phyloP scores from a whole-genome alignment of 1,140 invertebrate species.

The Whitmania pigra region DNA sequence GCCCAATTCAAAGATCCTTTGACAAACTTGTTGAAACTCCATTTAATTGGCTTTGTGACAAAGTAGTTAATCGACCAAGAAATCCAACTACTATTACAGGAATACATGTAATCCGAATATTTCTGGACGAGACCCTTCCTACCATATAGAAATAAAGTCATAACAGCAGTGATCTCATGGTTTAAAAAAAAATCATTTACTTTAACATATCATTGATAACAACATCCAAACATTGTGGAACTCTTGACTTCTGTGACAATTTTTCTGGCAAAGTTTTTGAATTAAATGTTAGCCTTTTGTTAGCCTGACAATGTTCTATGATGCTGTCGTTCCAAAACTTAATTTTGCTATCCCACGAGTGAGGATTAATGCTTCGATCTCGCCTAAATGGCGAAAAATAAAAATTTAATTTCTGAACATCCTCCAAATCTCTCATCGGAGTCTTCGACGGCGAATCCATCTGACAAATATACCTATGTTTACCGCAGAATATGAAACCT shows the following conservation, averaged over 20 bases:
- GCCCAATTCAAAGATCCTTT: constrained; percentile 12
- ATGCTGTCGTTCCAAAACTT: constrained; percentile 13
- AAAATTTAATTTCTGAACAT: too few species aligned
- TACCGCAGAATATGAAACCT: too few species aligned
- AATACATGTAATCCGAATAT: neutral
- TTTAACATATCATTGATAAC: constrained; percentile 11
- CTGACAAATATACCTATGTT: too few species aligned
- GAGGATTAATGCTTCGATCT: constrained; percentile 3
- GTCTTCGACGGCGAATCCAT: too few species aligned
- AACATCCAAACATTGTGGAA: constrained; percentile 18
- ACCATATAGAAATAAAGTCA: neutral
- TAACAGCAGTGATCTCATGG: neutral
- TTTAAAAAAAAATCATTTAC: constrained; percentile 4
- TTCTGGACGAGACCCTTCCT: constrained; percentile 2
- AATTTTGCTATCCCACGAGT: constrained; percentile 17
- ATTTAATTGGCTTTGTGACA: constrained; percentile 9
- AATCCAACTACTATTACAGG: constrained; percentile 10
- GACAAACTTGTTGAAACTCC: constrained; percentile 18
- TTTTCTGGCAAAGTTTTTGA: neutral
- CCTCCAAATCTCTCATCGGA: too few species aligned
- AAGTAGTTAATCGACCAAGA: constrained; percentile 16
- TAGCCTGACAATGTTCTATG: neutral
- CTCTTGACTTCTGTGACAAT: neutral
- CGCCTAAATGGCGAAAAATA: constrained; percentile 10
- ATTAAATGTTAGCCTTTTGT: neutral